These are phyloP conservation scores for Diabrotica undecimpunctata DNA, from an alignment of 1,140 invertebrate genomes.

Conservation along the genomic window DNA sequence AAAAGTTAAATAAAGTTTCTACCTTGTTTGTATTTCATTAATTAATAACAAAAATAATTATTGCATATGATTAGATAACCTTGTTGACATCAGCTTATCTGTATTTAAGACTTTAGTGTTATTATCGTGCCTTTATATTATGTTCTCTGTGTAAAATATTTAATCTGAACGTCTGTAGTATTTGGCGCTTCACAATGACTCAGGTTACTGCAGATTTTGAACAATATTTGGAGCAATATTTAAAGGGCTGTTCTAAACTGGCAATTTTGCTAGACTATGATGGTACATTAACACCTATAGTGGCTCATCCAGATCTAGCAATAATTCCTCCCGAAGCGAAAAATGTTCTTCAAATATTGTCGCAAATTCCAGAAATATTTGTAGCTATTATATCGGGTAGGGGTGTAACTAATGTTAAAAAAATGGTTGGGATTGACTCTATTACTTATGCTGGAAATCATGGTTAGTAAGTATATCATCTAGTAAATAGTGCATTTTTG, in stretches of 20 bases:
- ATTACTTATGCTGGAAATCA: conserved; percentile 32
- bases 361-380: conserved; percentile 23
- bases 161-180: too few species aligned
- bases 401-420: conserved; percentile 28
- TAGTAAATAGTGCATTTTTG: too few species aligned
- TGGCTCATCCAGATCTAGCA: conserved; percentile 32
- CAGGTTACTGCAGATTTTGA: conserved; percentile 18
- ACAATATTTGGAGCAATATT: conserved; percentile 22
- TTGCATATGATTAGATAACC: not conserved
- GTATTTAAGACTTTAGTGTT: too few species aligned
- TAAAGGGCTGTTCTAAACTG: conserved; percentile 19
- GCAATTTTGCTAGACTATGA: conserved; percentile 32
- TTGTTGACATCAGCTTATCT: not conserved
- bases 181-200: too few species aligned
- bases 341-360: conserved; percentile 21
- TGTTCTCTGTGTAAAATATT: too few species aligned
- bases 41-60: not conserved
- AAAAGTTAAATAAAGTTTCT: too few species aligned
- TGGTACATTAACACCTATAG: conserved; percentile 32
- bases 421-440: conserved; percentile 27
- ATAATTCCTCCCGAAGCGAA: conserved; percentile 31
- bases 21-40: too few species aligned
- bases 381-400: conserved; percentile 30
- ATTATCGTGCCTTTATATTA: too few species aligned
- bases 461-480: conserved; percentile 1